phyloP scores from a whole-genome alignment of 2,113 vertebrate species.

The Cepphus grylle region DNA sequence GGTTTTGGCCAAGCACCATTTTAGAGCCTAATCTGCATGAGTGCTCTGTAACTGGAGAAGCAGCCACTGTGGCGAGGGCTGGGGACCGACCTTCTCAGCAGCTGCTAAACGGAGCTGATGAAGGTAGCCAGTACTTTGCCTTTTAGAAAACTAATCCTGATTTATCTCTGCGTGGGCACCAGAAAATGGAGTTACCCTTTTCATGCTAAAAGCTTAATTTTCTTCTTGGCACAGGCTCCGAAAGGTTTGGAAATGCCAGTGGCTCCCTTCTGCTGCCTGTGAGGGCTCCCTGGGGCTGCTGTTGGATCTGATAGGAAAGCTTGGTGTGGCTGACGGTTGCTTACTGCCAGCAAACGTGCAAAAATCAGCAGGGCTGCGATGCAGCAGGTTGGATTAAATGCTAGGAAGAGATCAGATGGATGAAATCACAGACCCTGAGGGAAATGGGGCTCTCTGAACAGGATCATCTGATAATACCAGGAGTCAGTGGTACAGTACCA shows the following conservation, averaged over 20 bases:
- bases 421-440: neutral
- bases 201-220: neutral
- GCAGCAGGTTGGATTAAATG: neutral
- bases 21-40: neutral
- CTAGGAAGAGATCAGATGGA: neutral
- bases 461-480: neutral
- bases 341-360: neutral
- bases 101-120: neutral
- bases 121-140: neutral
- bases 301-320: neutral
- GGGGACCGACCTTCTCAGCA: neutral
- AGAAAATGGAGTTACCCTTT: neutral
- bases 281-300: neutral
- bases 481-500: neutral
- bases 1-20: neutral
- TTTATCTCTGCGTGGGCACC: neutral
- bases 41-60: neutral
- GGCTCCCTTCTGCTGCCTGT: neutral
- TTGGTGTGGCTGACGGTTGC: neutral
- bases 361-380: neutral
- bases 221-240: neutral
- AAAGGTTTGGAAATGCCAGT: neutral
- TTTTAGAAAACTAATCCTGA: neutral
- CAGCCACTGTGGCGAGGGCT: neutral
- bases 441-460: neutral